phyloP scores from a whole-genome alignment of 2,888 invertebrate genomes.

The Cylloceria caligata region DNA sequence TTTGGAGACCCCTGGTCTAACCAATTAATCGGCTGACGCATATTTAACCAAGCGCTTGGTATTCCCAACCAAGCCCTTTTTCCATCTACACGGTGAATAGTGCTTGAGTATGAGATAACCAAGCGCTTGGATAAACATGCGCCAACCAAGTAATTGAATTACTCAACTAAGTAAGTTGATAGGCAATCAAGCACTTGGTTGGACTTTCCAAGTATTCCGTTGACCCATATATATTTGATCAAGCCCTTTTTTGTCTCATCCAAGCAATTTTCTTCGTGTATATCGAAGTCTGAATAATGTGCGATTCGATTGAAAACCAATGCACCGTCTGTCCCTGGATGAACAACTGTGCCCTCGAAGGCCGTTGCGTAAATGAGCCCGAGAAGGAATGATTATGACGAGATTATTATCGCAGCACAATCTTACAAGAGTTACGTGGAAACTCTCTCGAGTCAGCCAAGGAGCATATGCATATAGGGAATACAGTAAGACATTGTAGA shows the following conservation, averaged over 20 bases:
- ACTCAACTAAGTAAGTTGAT: neutral
- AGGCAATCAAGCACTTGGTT: neutral
- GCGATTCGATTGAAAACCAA: slow-evolving; percentile 53
- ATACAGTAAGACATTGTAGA: slow-evolving; percentile 1
- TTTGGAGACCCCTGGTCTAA: no score
- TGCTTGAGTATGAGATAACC: no score
- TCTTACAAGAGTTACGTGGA: slow-evolving; percentile 46
- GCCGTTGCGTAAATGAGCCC: slow-evolving; percentile 68
- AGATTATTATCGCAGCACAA: slow-evolving; percentile 49
- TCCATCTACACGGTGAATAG: no score
- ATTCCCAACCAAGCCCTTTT: no score
- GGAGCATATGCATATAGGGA: neutral
- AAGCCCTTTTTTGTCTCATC: neutral
- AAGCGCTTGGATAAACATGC: neutral
- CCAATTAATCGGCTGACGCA: no score
- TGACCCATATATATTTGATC: slow-evolving; percentile 9
- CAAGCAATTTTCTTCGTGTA: neutral
- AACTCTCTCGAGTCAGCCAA: slow-evolving; percentile 11
- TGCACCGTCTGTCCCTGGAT: slow-evolving; percentile 26
- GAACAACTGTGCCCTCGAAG: slow-evolving; percentile 55
- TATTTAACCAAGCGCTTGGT: no score
- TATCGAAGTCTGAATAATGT: slow-evolving; percentile 27
- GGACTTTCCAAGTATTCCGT: neutral
- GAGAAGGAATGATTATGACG: slow-evolving; percentile 68
- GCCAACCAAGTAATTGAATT: neutral